Evolutionary conservation across 2,113 vertebrate species (phyloP).

Genomic region (Sus scrofa): T2T-Sscrofa CM000812.6:156847001-156847500

Average conservation of each 20-base stretch:
- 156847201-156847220: not conserved
- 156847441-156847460: too few species aligned
- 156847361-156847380: too few species aligned
- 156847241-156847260: too few species aligned
- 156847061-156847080: not conserved
- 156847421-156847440: not conserved
- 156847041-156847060: not conserved
- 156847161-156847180: not conserved
- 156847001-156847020: not conserved
- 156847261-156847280: not conserved
- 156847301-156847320: too few species aligned
- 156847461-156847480: not conserved
- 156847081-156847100: not conserved
- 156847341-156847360: accelerated
- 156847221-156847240: not conserved
- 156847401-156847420: accelerated
- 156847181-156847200: not conserved
- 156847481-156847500: too few species aligned
- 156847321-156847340: not conserved
- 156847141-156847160: not conserved
- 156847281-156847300: not conserved
- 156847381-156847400: too few species aligned
- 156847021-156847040: not conserved
- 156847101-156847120: not conserved
- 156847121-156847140: not conserved